Evolutionary conservation across 2,888 invertebrate species (phyloP).

Genomic region (Clitarchus hookeri): DNA sequence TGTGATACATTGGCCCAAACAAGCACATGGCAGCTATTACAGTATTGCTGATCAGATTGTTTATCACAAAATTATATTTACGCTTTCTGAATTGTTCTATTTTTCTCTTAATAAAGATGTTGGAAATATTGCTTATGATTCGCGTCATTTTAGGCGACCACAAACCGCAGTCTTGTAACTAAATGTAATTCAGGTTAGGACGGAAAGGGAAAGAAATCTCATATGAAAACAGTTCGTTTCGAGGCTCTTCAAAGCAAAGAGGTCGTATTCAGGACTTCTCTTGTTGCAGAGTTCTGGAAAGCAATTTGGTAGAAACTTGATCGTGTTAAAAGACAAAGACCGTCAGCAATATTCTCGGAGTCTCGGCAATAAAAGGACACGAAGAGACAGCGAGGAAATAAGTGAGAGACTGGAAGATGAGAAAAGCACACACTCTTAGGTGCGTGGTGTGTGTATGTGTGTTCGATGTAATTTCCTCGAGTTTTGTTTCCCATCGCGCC

Average conservation of each 20-base stretch:
- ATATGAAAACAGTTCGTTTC: not conserved
- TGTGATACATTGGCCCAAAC: too few species aligned
- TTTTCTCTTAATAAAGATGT: too few species aligned
- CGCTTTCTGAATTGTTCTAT: too few species aligned
- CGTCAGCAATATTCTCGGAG: not conserved
- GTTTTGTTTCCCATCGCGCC: constrained; percentile 9
- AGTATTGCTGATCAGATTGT: too few species aligned
- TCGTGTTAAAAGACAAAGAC: not conserved
- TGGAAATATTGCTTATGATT: too few species aligned
- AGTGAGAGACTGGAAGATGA: not conserved
- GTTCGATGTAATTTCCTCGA: constrained; percentile 1
- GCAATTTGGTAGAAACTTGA: constrained; percentile 14
- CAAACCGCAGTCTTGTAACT: not conserved
- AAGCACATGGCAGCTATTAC: too few species aligned
- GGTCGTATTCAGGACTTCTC: not conserved
- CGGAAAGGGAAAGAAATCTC: not conserved
- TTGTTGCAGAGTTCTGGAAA: not conserved
- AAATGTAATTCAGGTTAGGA: not conserved
- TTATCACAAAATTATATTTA: too few species aligned
- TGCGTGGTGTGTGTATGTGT: not conserved
- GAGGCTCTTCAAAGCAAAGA: not conserved
- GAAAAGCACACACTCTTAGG: not conserved
- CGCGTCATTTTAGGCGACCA: not conserved
- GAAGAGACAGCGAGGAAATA: not conserved
- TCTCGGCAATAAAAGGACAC: not conserved